Percentiles rank a stretch among this genome's conserved stretches.
Conservation (phyloP, 2,113 vertebrate genomes). For the Colossoma macropomum region DNA sequence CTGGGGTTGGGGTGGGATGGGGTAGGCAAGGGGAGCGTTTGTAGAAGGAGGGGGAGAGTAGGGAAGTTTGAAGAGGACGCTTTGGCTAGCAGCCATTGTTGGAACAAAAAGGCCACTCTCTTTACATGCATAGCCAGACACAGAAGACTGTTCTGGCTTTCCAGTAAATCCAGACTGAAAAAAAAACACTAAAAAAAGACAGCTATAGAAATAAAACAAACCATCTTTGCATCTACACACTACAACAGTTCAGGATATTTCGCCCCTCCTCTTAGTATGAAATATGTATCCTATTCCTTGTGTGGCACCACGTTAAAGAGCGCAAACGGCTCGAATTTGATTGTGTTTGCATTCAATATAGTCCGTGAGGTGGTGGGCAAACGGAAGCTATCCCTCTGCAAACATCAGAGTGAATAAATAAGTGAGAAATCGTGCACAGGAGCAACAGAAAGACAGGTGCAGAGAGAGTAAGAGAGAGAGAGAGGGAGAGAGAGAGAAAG, state of each 20-base stretch:
- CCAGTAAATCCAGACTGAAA: slow-evolving; percentile 68
- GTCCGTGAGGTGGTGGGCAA: slow-evolving; percentile 61
- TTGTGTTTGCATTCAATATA: slow-evolving; percentile 73
- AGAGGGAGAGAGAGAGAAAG: slow-evolving; percentile 28
- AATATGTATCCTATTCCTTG: slow-evolving; percentile 54
- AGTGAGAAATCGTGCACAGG: slow-evolving; percentile 60
- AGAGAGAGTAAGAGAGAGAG: slow-evolving; percentile 18
- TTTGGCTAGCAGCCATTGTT: slow-evolving; percentile 75
- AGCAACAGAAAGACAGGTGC: slow-evolving; percentile 61
- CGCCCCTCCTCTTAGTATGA: slow-evolving; percentile 49
- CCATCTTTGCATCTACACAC: slow-evolving; percentile 43
- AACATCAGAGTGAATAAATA: slow-evolving; percentile 73
- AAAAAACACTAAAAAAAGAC: slow-evolving; percentile 46
- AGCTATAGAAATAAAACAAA: slow-evolving; percentile 53
- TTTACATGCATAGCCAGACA: slow-evolving; percentile 84
- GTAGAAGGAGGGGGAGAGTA: slow-evolving; percentile 49
- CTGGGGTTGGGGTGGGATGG: slow-evolving; percentile 64
- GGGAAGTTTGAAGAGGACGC: slow-evolving; percentile 77
- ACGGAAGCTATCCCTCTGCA: slow-evolving; percentile 66
- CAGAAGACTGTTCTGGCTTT: slow-evolving; percentile 73
- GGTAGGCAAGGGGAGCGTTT: slow-evolving; percentile 26
- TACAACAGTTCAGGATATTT: slow-evolving; percentile 47
- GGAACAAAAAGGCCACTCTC: slow-evolving; percentile 82
- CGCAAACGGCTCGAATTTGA: slow-evolving; percentile 64
- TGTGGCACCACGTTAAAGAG: slow-evolving; percentile 41